These are phyloP conservation scores for Sebastes minor DNA, from an alignment of 2,797 vertebrate genomes.

Conservation along the genomic window DNA sequence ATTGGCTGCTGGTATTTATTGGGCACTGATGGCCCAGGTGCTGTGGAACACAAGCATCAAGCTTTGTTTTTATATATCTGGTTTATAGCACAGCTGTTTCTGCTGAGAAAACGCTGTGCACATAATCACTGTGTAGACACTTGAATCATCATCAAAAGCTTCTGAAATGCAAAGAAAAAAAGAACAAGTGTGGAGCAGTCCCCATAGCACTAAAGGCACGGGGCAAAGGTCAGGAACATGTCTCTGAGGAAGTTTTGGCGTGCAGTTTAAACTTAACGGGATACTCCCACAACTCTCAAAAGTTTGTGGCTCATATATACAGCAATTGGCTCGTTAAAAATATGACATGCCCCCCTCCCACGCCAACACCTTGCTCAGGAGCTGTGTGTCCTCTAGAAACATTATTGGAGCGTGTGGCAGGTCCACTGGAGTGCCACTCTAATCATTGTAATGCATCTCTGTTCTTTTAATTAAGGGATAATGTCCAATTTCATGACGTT, in stretches of 20 bases:
- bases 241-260: slow-evolving; percentile 37
- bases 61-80: slow-evolving; percentile 80
- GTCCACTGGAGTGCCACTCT: slow-evolving; percentile 75
- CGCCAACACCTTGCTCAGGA: slow-evolving; percentile 44
- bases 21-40: slow-evolving; percentile 79
- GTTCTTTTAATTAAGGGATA: slow-evolving; percentile 90
- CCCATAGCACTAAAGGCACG: not conserved
- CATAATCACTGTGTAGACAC: slow-evolving; percentile 73
- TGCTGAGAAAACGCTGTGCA: slow-evolving; percentile 60
- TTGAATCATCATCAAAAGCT: slow-evolving; percentile 76
- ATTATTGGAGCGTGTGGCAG: slow-evolving; percentile 72
- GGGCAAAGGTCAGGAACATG: slow-evolving; percentile 46
- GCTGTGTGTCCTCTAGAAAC: slow-evolving; percentile 67
- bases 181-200: not conserved
- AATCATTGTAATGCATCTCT: slow-evolving; percentile 88
- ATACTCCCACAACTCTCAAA: slow-evolving; percentile 36
- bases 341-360: slow-evolving; percentile 42
- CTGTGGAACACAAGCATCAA: slow-evolving; percentile 68
- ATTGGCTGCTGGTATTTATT: slow-evolving; percentile 78
- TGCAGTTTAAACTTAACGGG: slow-evolving; percentile 19
- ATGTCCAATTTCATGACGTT: slow-evolving; percentile 89
- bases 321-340: slow-evolving; percentile 64
- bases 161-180: slow-evolving; percentile 60
- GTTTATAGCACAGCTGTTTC: slow-evolving; percentile 85
- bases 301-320: slow-evolving; percentile 54